Percentiles rank a stretch among this genome's conserved stretches.
phyloP scores from a whole-genome alignment of 2,888 invertebrate genomes.

The Rotaria macrura region DNA sequence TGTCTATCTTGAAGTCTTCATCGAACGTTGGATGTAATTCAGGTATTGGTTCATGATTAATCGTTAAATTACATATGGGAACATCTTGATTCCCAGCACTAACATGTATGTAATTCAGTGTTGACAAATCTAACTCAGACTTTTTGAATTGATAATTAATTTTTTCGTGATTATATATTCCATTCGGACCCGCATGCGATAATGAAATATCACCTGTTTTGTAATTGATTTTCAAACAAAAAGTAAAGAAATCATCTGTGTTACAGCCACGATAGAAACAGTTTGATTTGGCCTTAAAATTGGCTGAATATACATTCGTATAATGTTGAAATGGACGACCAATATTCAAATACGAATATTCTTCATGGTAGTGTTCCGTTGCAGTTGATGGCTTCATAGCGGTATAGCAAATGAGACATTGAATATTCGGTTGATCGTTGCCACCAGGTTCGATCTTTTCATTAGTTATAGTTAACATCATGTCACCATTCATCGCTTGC shows the following conservation, averaged over 20 bases:
- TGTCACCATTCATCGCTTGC: background rate
- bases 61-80: background rate
- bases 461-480: background rate
- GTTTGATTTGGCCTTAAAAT: background rate
- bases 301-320: background rate
- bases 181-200: background rate
- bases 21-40: background rate
- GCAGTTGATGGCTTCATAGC: background rate
- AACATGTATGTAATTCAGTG: background rate
- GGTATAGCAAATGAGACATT: background rate
- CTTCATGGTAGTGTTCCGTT: background rate
- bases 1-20: background rate
- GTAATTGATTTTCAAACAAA: background rate
- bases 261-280: background rate
- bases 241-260: background rate
- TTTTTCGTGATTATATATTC: background rate
- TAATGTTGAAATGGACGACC: background rate
- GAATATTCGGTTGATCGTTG: background rate
- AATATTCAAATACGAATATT: background rate
- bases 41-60: background rate
- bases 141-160: background rate
- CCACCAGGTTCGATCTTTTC: background rate
- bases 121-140: background rate
- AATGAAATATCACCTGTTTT: background rate
- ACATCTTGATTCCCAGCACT: background rate